Evolutionary conservation across 2,797 vertebrate genomes (phyloP), one percentile per base, ranked within the genome.

Genomic region (Phaenicophaeus curvirostris): DNA sequence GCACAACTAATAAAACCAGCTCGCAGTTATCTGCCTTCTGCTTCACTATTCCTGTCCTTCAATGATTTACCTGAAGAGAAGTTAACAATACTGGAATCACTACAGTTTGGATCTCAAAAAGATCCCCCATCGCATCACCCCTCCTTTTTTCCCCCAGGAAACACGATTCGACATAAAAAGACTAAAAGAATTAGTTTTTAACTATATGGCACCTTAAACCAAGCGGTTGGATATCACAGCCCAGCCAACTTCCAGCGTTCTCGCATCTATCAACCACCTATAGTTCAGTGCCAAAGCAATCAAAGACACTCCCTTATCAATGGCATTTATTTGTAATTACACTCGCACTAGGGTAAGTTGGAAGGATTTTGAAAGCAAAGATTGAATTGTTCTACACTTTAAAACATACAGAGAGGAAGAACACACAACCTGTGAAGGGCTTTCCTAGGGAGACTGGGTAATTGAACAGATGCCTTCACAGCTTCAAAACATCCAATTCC

Each of bases 61-160:
- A 54, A 7, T 15, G 4, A 24, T 48, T 63, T 66, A 69, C 11
- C 21, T 31, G 28, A 89, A 31, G 9, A 10, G 5, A 5, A 13
- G 3, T 50, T 65, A 50, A 51, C 18, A 74, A 54, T 4, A 41
- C 5, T 23, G 12, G n/a, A 39, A 35, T 50, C 27, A 37, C n/a
- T n/a, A n/a, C n/a, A 58, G n/a, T 30, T 21, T 42, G 20, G 12
- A 41, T 41, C 5, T 44, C 44, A 19, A 67, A 58, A 42, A 39
- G 6, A 5, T 20, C 44, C 18, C 4, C 6, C 33, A 51, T 13
- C 15, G 5, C 5, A 23, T 24, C 2, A 1, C 30, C 25, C 14
- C 5, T 54, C 30, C 30, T 42, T 37, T 12, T 25, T 11, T 30
- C n/a, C 24, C 24, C 19, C 8, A 19, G 6, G 33, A 33, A 59